Percentiles rank a stretch among this genome's conserved stretches.
phyloP scores from a whole-genome alignment of 1,140 invertebrate species.

The Drosophila seguyi region DNA sequence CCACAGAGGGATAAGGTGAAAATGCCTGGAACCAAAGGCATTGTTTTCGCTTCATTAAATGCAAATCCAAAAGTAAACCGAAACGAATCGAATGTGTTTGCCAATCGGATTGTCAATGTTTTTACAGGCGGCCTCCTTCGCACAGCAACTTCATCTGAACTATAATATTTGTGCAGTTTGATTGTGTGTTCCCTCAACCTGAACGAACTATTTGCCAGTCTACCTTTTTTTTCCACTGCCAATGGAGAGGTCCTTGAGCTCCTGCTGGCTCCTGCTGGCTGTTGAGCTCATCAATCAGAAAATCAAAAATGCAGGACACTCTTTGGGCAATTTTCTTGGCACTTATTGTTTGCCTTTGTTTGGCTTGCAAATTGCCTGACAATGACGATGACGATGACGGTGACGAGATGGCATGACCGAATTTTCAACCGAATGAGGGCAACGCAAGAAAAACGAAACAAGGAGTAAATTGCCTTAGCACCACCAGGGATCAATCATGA shows the following conservation, averaged over 20 bases:
- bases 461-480: not conserved
- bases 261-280: not conserved
- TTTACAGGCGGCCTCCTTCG: conserved; percentile 18
- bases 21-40: not conserved
- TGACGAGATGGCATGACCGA: conserved; percentile 35
- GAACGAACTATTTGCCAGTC: conserved; percentile 2
- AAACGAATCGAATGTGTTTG: conserved; percentile 28
- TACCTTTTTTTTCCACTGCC: not conserved
- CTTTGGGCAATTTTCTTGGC: conserved; percentile 41
- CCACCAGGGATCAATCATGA: conserved; percentile 34
- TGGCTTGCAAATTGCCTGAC: conserved; percentile 38
- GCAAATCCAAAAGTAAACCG: conserved; percentile 49
- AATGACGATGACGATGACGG: conserved; percentile 34
- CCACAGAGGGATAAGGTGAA: not conserved
- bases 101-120: conserved; percentile 32
- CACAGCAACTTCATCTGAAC: conserved; percentile 1
- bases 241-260: conserved; percentile 10
- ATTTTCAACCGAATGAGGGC: conserved; percentile 27
- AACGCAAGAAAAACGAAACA: not conserved
- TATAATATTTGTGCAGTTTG: conserved; percentile 47
- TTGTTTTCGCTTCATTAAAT: conserved; percentile 39
- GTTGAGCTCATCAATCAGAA: conserved; percentile 36
- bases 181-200: no score
- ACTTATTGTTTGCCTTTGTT: conserved; percentile 37
- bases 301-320: conserved; percentile 37